A percentile compares a stretch with the other conserved stretches of the same genome.
Evolutionary conservation across 2,888 invertebrate genomes (phyloP).

Genomic region (Orthosia gracilis): DNA sequence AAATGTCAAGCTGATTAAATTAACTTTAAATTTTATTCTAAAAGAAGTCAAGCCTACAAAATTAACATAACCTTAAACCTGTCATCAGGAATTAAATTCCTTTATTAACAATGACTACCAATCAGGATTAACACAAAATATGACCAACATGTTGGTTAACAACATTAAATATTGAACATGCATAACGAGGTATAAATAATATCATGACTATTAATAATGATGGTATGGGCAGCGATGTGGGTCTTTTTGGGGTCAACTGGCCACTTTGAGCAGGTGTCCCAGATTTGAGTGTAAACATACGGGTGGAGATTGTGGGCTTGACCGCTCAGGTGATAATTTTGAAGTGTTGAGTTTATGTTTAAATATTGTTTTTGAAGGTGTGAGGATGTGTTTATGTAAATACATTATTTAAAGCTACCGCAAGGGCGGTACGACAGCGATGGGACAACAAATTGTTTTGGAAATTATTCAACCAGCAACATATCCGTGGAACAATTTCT

Average conservation of each 20-base stretch:
- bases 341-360: slow-evolving; percentile 22
- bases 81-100: background rate
- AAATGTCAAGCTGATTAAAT: too few relatives aligned
- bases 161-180: slow-evolving; percentile 32
- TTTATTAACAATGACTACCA: slow-evolving; percentile 6
- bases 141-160: slow-evolving; percentile 22
- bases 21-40: background rate
- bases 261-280: slow-evolving; percentile 74
- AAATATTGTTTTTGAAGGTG: slow-evolving; percentile 11
- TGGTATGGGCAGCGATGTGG: slow-evolving; percentile 49
- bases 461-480: too few relatives aligned
- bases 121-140: slow-evolving; percentile 47
- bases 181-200: slow-evolving; percentile 61
- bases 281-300: slow-evolving; percentile 65
- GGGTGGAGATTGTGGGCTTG: slow-evolving; percentile 20
- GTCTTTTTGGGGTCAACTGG: slow-evolving; percentile 67
- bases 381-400: background rate
- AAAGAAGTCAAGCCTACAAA: background rate
- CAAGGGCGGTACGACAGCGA: too few relatives aligned
- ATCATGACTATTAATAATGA: slow-evolving; percentile 59
- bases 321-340: slow-evolving; percentile 28
- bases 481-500: too few relatives aligned
- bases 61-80: too few relatives aligned
- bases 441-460: too few relatives aligned
- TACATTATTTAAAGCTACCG: background rate